These are phyloP conservation scores for Tychaedon coryphoeus DNA, from an alignment of 2,113 vertebrate species.

Conservation along the genomic window DNA sequence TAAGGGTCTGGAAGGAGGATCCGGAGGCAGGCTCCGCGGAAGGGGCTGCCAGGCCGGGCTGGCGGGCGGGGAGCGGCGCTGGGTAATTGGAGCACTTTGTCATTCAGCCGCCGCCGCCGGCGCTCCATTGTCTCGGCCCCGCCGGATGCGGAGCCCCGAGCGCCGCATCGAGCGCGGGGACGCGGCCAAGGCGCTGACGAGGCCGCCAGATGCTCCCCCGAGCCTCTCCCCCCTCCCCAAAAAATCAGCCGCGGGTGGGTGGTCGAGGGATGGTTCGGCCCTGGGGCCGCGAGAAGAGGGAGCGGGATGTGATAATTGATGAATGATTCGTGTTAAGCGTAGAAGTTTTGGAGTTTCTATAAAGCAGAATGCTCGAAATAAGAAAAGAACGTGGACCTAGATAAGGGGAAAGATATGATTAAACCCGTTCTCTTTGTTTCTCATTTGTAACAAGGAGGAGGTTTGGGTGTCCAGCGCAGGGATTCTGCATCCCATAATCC, in stretches of 20 bases:
- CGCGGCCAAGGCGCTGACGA: conserved; percentile 51
- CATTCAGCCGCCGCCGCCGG: not conserved
- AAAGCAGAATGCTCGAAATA: too few relatives aligned
- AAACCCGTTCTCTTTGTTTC: too few relatives aligned
- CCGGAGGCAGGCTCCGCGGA: not conserved
- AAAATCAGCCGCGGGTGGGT: not conserved
- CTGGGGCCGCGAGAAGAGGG: accelerated
- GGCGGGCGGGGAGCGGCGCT: not conserved
- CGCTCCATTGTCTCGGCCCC: conserved; percentile 70
- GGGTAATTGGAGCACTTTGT: conserved; percentile 76
- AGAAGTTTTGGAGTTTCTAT: too few relatives aligned
- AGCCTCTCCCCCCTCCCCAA: too few relatives aligned
- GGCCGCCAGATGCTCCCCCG: conserved; percentile 1
- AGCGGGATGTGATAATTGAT: not conserved
- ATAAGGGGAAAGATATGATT: too few relatives aligned
- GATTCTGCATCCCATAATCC: accelerated
- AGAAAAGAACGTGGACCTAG: too few relatives aligned
- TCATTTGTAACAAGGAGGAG: not conserved
- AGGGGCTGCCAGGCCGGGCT: not conserved
- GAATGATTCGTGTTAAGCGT: too few relatives aligned
- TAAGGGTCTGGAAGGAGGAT: not conserved
- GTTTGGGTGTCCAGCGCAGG: not conserved
- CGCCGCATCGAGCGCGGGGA: conserved; percentile 1
- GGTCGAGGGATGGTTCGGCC: not conserved
- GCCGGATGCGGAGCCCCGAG: conserved; percentile 48